Percentiles rank a stretch among this genome's conserved stretches.
Evolutionary conservation across 2,113 vertebrate species (phyloP).

Genomic region (Murina feae): DNA sequence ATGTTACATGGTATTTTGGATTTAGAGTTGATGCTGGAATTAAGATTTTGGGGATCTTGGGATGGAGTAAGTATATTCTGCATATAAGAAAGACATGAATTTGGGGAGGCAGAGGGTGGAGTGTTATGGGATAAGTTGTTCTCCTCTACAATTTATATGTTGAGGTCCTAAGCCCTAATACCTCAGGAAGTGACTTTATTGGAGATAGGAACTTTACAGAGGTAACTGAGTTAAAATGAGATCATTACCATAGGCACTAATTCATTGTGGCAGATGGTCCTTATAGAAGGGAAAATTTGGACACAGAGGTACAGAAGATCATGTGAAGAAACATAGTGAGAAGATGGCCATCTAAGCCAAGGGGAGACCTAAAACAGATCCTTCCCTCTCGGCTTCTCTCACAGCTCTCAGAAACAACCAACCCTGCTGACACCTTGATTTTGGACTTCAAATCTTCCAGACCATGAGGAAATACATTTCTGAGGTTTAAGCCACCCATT

Average conservation of each 20-base stretch:
- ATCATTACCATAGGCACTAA: not conserved
- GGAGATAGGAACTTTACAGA: not conserved
- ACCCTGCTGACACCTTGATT: not conserved
- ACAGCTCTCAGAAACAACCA: not conserved
- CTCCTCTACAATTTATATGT: not conserved
- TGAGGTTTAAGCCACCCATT: not conserved
- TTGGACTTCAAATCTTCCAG: not conserved
- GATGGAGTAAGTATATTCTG: not conserved
- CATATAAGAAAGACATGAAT: not conserved
- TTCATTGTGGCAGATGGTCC: not conserved
- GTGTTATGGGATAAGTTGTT: not conserved
- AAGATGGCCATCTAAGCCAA: not conserved
- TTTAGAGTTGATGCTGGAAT: not conserved
- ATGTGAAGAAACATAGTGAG: not conserved
- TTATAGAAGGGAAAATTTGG: not conserved
- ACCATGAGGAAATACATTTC: not conserved
- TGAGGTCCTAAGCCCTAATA: not conserved
- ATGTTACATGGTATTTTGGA: not conserved
- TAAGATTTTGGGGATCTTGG: not conserved
- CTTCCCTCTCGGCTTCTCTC: not conserved
- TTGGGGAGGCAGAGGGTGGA: not conserved
- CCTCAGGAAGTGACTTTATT: not conserved
- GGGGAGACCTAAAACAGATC: not conserved
- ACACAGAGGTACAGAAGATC: not conserved
- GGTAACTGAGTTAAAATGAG: not conserved